A percentile compares a stretch with the other conserved stretches of the same genome.
Conservation (phyloP, 37 sponge, comb jelly and placozoan genomes). For the Aphrocallistes beatrix region DNA sequence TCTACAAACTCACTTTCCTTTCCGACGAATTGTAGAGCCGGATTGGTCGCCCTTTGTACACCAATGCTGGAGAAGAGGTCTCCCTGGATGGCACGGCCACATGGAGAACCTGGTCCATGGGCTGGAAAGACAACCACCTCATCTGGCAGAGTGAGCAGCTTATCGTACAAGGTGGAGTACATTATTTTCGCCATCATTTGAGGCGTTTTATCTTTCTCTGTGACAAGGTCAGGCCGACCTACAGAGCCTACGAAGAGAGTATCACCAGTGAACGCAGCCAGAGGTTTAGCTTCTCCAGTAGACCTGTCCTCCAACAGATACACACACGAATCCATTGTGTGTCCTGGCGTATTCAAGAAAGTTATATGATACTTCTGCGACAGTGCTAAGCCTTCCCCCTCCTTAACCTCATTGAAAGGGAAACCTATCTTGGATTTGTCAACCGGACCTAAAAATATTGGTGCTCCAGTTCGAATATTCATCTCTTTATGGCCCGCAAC, state of each 20-base stretch:
- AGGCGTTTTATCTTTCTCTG: slow-evolving; percentile 45
- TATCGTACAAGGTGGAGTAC: slow-evolving; percentile 49
- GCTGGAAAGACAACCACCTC: slow-evolving; percentile 77
- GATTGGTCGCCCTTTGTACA: slow-evolving; percentile 52
- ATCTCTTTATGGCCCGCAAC: slow-evolving; percentile 80
- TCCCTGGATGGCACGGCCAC: slow-evolving; percentile 63
- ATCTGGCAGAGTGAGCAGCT: slow-evolving; percentile 49
- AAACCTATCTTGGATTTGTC: slow-evolving; percentile 47
- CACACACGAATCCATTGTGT: slow-evolving; percentile 74
- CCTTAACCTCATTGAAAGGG: slow-evolving; percentile 45
- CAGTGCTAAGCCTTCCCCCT: slow-evolving; percentile 56
- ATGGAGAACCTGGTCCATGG: slow-evolving; percentile 84
- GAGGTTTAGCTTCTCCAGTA: not conserved
- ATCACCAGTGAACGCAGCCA: slow-evolving; percentile 76
- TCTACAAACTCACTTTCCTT: slow-evolving; percentile 58
- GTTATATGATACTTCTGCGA: slow-evolving; percentile 37
- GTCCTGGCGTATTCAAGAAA: slow-evolving; percentile 69
- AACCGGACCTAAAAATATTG: slow-evolving; percentile 68
- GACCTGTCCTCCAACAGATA: slow-evolving; percentile 46
- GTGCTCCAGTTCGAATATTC: slow-evolving; percentile 30
- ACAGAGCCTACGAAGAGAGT: slow-evolving; percentile 81
- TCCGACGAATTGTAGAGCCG: slow-evolving; percentile 44
- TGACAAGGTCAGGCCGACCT: slow-evolving; percentile 82
- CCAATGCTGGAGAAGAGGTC: slow-evolving; percentile 73
- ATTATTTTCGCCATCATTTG: slow-evolving; percentile 64